Evolutionary conservation across 2,113 vertebrate genomes (phyloP).

Genomic region (Oncorhynchus mykiss): DNA sequence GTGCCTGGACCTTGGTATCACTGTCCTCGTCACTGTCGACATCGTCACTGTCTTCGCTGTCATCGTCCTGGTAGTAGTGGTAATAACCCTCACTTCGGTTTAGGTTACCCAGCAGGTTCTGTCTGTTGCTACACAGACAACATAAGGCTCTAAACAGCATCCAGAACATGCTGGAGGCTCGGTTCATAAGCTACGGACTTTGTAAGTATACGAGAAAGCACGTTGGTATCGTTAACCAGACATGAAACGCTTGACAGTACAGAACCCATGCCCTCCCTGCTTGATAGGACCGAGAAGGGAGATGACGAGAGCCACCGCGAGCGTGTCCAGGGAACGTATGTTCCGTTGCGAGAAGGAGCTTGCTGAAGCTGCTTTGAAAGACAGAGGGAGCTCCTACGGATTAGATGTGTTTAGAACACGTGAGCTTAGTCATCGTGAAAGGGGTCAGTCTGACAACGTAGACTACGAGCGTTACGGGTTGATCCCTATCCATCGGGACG

Average conservation of each 20-base stretch:
- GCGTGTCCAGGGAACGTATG: fast-evolving
- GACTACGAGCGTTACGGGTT: background rate
- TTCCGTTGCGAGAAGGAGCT: background rate
- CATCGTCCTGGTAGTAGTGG: background rate
- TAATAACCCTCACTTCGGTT: background rate
- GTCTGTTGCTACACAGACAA: background rate
- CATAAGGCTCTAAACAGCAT: background rate
- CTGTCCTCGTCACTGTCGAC: fast-evolving
- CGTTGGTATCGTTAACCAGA: background rate
- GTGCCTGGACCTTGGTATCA: background rate
- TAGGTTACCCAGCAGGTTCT: background rate
- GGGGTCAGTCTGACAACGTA: fast-evolving
- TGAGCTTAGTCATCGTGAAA: background rate
- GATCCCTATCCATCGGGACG: background rate
- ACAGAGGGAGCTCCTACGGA: background rate
- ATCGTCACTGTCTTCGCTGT: background rate
- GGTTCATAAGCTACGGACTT: fast-evolving
- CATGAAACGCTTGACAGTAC: background rate
- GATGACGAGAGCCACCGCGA: background rate
- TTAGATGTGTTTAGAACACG: fast-evolving
- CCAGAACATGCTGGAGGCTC: background rate
- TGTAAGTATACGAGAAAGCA: background rate
- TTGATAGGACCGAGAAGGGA: background rate
- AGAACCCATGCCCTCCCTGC: too few species aligned
- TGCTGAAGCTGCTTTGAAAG: background rate